Conservation (phyloP, 2,113 vertebrate genomes). For the Callipepla californica region DNA sequence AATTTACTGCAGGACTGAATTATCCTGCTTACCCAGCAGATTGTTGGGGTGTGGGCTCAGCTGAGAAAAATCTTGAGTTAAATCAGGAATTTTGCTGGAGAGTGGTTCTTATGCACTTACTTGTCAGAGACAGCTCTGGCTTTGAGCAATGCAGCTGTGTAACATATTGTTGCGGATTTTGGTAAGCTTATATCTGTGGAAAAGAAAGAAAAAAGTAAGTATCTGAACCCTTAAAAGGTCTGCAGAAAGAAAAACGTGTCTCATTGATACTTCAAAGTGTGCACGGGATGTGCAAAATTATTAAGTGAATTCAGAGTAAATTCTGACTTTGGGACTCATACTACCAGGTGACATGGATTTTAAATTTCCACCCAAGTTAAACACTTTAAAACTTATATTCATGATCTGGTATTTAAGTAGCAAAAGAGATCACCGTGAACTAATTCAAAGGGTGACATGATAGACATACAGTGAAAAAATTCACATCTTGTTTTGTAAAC, state of each 20-base stretch:
- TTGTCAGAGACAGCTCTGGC: constrained; percentile 99
- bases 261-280: background rate
- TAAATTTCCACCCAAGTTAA: background rate
- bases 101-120: constrained; percentile 84
- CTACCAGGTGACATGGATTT: background rate
- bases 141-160: constrained; percentile 98
- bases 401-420: constrained; percentile 6
- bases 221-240: constrained; percentile 5
- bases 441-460: background rate
- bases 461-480: background rate
- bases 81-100: constrained; percentile 30
- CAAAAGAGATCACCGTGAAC: background rate
- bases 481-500: background rate
- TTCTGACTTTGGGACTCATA: background rate
- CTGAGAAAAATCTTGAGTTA: constrained; percentile 59
- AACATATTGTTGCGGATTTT: constrained; percentile 99
- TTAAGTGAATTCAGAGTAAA: background rate
- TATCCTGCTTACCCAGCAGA: constrained; percentile 37
- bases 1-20: constrained; percentile 11
- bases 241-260: background rate
- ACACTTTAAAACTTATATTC: background rate
- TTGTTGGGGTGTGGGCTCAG: constrained; percentile 63
- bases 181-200: constrained; percentile 98
- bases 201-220: constrained; percentile 69
- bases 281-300: background rate